Conservation (phyloP, 2,797 vertebrate genomes). For the Amblyraja radiata region DNA sequence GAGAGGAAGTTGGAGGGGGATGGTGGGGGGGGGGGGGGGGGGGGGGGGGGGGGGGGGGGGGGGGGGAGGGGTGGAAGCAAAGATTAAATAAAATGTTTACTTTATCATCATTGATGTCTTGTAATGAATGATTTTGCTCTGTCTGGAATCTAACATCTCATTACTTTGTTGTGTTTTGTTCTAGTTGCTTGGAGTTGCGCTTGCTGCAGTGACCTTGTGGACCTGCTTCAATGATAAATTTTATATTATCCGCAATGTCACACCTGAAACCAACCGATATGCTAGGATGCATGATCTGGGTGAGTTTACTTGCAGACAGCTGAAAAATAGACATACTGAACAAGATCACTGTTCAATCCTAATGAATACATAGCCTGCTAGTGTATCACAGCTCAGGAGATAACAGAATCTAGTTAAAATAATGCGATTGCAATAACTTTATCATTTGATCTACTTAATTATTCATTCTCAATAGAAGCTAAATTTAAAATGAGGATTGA, state of each 20-base stretch:
- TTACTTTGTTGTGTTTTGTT: conserved; percentile 14
- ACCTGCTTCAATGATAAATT: conserved; percentile 47
- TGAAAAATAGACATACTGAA: neutral
- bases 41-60: no score
- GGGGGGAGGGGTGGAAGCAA: neutral
- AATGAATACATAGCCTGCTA: neutral
- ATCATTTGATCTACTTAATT: neutral
- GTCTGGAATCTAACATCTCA: neutral
- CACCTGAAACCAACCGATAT: conserved; percentile 45
- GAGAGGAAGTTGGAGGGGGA: neutral
- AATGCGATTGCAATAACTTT: neutral
- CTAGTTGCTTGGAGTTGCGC: conserved; percentile 52
- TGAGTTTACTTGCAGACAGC: conserved; percentile 18
- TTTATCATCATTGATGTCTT: conserved; percentile 4
- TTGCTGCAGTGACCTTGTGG: conserved; percentile 47
- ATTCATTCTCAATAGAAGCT: neutral
- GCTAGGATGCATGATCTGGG: conserved; percentile 6
- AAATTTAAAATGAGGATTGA: neutral
- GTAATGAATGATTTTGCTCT: no score
- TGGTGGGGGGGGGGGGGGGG: no score
- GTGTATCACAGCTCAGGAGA: neutral
- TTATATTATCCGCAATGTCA: conserved; percentile 44
- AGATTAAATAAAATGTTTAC: neutral
- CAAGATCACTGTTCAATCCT: neutral
- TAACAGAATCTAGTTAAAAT: conserved; percentile 14